These are phyloP conservation scores for Deroplatys truncata DNA, from an alignment of 2,888 invertebrate genomes.

Conservation along the genomic window DNA sequence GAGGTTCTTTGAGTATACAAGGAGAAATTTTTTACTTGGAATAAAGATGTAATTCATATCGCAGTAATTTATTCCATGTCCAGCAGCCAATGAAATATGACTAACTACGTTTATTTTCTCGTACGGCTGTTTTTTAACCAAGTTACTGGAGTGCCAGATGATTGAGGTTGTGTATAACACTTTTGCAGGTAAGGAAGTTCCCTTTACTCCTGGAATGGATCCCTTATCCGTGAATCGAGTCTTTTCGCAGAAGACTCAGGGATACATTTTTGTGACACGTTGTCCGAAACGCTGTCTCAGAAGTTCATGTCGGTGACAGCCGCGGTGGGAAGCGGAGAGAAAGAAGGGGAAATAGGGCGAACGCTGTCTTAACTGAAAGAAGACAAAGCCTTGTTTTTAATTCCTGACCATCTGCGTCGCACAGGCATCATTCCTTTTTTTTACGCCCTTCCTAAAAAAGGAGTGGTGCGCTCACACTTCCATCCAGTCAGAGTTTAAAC, in stretches of 20 bases:
- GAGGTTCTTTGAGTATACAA: too few species aligned
- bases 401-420: not conserved
- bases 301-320: not conserved
- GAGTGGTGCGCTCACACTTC: not conserved
- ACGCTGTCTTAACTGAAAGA: not conserved
- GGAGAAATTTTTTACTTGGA: too few species aligned
- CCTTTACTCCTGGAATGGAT: not conserved
- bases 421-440: not conserved
- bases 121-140: too few species aligned
- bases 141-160: too few species aligned
- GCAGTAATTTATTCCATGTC: too few species aligned
- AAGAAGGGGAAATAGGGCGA: not conserved
- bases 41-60: too few species aligned
- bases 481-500: not conserved
- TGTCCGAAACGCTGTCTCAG: not conserved
- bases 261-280: not conserved
- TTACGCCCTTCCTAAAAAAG: not conserved
- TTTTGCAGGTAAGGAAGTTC: too few species aligned
- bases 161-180: too few species aligned
- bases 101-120: too few species aligned
- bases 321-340: not conserved
- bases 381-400: not conserved
- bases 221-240: not conserved
- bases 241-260: not conserved
- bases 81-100: too few species aligned